Base-by-base conservation (phyloP, 2,797 vertebrate genomes). In the Tiaroga cobitis region DNA sequence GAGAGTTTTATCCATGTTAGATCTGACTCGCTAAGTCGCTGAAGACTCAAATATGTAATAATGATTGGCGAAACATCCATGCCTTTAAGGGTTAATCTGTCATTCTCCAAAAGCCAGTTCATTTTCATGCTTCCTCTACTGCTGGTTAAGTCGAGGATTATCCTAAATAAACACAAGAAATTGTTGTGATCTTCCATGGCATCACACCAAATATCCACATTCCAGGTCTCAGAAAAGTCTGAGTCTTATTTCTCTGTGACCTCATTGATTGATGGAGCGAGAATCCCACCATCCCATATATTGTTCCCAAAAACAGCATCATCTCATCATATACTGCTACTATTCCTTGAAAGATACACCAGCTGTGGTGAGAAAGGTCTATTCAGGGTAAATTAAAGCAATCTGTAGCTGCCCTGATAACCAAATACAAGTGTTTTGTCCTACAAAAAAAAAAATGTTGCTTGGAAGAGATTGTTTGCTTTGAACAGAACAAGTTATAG, bases 181-280 rank as follows among this genome's bases (percentile, higher is more conserved):
- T 26, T 34, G 13, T 46, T 46, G 26, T 74, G 81, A 63, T 63
- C 49, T 63, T 63, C 39, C 26, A 63, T 81, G 49, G 51, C 51
- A 81, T 72, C 80, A 9, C 5, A 26, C 32, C 46, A 81, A 39
- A 54, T 11, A 32, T 18, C 7, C 51, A 2, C 16, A 81, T 81
- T 21, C 65, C 49, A 13, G 46, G 32, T 59, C 37, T 43, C 39
- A 9, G 29, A 63, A 46, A 54, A 15, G 5, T 13, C 5, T 21
- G 26, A 46, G n/a, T 74, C 26, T 49, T 82, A 46, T 82, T 81
- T 61, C 8, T 74, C 70, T 0, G 24, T 84, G 78, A 61, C 59
- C 61, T 79, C 56, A 81, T 46, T 75, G 78, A 84, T 89, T 72
- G 34, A 84, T 87, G 49, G 75, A 81, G 65, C 9, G 18, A 87